These are phyloP conservation scores for Hyla sarda DNA, from an alignment of 2,113 vertebrate species.

Conservation along the genomic window DNA sequence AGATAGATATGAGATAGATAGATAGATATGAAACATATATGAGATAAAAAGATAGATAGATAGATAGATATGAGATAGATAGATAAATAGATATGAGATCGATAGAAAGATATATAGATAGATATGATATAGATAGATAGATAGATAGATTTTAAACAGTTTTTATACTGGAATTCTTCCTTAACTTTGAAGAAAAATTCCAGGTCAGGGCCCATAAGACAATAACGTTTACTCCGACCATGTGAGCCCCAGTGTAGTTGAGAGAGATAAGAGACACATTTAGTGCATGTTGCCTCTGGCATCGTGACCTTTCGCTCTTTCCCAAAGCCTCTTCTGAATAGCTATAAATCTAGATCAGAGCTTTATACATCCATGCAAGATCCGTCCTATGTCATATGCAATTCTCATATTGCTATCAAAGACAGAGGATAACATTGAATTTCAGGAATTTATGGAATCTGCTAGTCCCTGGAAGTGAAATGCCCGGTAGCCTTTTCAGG, in stretches of 20 bases:
- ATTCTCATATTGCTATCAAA: background rate
- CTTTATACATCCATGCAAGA: background rate
- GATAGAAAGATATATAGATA: background rate
- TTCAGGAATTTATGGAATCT: constrained; percentile 23
- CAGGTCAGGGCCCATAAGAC: background rate
- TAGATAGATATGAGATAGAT: background rate
- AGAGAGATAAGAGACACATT: background rate
- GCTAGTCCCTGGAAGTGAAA: background rate
- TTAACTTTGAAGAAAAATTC: background rate
- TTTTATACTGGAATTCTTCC: background rate
- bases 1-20: no score
- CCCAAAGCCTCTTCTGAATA: background rate
- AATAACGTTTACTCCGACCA: no score
- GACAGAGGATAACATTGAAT: constrained; percentile 9
- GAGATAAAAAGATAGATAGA: no score
- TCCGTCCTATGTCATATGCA: background rate
- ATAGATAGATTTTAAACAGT: background rate
- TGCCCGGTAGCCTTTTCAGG: background rate
- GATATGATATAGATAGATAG: no score
- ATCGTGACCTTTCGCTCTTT: background rate
- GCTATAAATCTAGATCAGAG: background rate
- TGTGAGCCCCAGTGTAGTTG: background rate
- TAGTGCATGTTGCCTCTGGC: background rate
- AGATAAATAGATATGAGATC: background rate
- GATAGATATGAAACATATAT: no score